Conservation (phyloP, 2,113 vertebrate genomes). For the Numida meleagris region DNA sequence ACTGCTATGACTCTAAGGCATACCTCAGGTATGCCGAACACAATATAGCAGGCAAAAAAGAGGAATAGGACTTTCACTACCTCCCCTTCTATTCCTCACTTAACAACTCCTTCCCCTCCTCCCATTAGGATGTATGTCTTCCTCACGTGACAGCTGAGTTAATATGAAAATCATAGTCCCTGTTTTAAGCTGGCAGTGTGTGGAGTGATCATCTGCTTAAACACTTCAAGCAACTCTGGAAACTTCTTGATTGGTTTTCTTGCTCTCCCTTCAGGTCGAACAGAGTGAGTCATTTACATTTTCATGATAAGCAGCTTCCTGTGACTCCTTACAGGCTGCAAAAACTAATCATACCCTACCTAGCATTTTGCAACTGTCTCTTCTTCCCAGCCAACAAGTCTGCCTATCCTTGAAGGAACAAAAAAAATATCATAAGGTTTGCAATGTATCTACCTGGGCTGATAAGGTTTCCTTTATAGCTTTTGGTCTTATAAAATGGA, state of each 20-base stretch:
- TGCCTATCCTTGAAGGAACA: neutral
- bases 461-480: neutral
- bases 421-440: neutral
- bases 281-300: neutral
- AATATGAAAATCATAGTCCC: neutral
- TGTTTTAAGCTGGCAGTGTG: neutral
- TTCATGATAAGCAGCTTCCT: neutral
- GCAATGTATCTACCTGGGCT: neutral
- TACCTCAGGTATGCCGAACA: neutral
- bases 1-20: neutral
- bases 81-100: neutral
- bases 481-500: neutral
- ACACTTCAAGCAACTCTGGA: neutral
- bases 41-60: neutral
- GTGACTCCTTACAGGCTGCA: neutral
- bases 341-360: neutral
- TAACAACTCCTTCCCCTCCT: neutral
- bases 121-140: neutral
- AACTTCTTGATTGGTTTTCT: neutral
- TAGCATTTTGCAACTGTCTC: accelerated
- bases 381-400: neutral
- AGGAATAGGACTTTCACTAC: no score
- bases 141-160: neutral
- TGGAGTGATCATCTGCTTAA: neutral
- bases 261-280: neutral